A percentile compares a stretch with the other conserved stretches of the same genome.
phyloP scores from a whole-genome alignment of 2,797 vertebrate genomes.

The Anabacerthia variegaticeps region DNA sequence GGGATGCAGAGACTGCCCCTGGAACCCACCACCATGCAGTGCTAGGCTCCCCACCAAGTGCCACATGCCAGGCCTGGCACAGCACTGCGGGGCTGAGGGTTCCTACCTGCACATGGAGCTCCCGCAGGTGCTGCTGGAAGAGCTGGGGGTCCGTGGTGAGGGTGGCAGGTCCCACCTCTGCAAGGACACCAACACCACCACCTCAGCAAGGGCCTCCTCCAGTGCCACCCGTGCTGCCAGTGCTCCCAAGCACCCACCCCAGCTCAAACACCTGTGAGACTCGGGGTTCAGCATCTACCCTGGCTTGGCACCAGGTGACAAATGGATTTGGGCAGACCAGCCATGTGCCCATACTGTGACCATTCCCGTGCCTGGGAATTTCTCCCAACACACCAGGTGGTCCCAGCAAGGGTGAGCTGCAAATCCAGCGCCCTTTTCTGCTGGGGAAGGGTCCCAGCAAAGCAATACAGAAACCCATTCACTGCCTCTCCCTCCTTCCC shows the following conservation, averaged over 20 bases:
- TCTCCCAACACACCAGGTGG: rapidly evolving
- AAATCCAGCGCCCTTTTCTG: background rate
- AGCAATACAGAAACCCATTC: background rate
- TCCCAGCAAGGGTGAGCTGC: background rate
- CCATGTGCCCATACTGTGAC: background rate
- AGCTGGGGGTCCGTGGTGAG: slow-evolving; percentile 88
- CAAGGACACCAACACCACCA: background rate
- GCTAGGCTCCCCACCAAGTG: background rate
- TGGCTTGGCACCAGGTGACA: background rate
- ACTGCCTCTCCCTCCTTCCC: background rate
- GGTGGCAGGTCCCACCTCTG: slow-evolving; percentile 92
- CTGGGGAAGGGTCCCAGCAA: background rate
- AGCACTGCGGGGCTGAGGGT: rapidly evolving
- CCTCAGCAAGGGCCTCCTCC: background rate
- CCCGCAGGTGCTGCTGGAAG: slow-evolving; percentile 89
- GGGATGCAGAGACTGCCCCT: background rate
- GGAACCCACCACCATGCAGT: rapidly evolving
- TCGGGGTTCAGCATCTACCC: background rate
- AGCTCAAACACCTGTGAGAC: rapidly evolving
- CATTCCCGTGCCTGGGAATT: background rate
- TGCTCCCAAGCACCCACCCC: rapidly evolving
- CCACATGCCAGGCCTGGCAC: rapidly evolving
- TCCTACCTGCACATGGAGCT: slow-evolving; percentile 92
- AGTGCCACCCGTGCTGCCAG: rapidly evolving
- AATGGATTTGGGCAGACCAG: rapidly evolving